These are phyloP conservation scores for Drosophila baimaii DNA, from an alignment of 1,140 invertebrate genomes.

Conservation along the genomic window DNA sequence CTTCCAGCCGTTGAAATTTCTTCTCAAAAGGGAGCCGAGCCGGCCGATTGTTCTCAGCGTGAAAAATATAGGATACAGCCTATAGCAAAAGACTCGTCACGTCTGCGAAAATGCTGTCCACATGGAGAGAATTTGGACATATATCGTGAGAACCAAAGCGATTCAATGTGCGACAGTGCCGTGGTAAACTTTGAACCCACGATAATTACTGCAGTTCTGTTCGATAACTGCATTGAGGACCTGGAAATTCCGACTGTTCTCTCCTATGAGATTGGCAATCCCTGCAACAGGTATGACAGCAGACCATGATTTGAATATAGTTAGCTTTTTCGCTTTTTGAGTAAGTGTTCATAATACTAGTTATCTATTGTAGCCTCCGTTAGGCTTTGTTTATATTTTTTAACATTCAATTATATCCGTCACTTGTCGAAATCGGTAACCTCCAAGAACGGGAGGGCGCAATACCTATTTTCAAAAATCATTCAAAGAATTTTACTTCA, in stretches of 20 bases:
- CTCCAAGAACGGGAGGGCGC: too few species aligned
- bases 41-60: constrained; percentile 74
- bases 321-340: not conserved
- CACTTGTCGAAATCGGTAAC: not conserved
- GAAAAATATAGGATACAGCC: constrained; percentile 66
- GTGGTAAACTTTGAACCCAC: constrained; percentile 60
- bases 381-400: not conserved
- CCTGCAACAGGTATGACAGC: constrained; percentile 78
- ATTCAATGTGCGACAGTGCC: constrained; percentile 68
- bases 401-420: not conserved
- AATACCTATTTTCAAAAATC: not conserved
- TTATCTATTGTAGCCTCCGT: not conserved
- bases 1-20: not conserved
- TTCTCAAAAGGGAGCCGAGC: constrained; percentile 14
- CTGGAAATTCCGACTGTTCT: constrained; percentile 61
- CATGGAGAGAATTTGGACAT: constrained; percentile 74
- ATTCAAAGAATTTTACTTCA: constrained; percentile 14
- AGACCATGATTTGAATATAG: not conserved
- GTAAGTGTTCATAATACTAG: not conserved
- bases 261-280: constrained; percentile 75
- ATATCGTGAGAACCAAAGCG: constrained; percentile 72
- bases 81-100: constrained; percentile 35
- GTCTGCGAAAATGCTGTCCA: constrained; percentile 76
- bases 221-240: constrained; percentile 81
- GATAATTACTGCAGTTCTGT: constrained; percentile 71